Evolutionary conservation across 2,888 invertebrate species (phyloP).

Genomic region (Hypselothyrea guttata): DNA sequence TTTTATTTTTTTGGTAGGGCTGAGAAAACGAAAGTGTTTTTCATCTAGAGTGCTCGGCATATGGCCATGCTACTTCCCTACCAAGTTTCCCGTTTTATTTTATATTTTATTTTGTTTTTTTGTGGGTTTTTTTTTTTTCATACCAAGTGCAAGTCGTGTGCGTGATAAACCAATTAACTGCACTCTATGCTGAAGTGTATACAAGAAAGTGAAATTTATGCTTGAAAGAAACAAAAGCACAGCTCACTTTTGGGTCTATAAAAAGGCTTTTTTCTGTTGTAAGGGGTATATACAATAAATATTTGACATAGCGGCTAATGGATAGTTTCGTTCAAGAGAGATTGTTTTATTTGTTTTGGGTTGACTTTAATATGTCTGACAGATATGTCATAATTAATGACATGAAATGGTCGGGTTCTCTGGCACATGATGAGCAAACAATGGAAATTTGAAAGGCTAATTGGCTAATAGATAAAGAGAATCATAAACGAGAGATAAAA

Average conservation of each 20-base stretch:
- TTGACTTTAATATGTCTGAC: constrained; percentile 48
- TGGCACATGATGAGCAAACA: constrained; percentile 20
- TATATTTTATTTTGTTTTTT: no score
- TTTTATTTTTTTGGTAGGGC: constrained; percentile 2
- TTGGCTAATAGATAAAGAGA: not conserved
- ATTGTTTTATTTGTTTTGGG: constrained; percentile 41
- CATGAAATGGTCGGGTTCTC: constrained; percentile 22
- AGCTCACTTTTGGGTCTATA: constrained; percentile 10
- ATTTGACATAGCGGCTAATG: constrained; percentile 34
- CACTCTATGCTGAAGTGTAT: constrained; percentile 24
- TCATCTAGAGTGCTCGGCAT: constrained; percentile 22
- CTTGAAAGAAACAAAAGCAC: constrained; percentile 15
- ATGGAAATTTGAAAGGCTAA: constrained; percentile 31
- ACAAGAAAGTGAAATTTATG: constrained; percentile 49
- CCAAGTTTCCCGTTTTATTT: constrained; percentile 2
- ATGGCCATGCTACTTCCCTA: not conserved
- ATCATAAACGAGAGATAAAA: not conserved
- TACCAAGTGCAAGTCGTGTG: constrained; percentile 68
- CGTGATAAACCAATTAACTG: constrained; percentile 75
- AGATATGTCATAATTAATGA: constrained; percentile 47
- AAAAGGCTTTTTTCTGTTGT: constrained; percentile 5
- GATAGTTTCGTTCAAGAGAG: constrained; percentile 15
- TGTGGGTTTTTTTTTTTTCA: constrained; percentile 4
- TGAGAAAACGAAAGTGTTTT: constrained; percentile 69
- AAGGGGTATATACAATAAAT: constrained; percentile 12